phyloP scores from a whole-genome alignment of 2,113 vertebrate genomes.

The Oncorhynchus masou region DNA sequence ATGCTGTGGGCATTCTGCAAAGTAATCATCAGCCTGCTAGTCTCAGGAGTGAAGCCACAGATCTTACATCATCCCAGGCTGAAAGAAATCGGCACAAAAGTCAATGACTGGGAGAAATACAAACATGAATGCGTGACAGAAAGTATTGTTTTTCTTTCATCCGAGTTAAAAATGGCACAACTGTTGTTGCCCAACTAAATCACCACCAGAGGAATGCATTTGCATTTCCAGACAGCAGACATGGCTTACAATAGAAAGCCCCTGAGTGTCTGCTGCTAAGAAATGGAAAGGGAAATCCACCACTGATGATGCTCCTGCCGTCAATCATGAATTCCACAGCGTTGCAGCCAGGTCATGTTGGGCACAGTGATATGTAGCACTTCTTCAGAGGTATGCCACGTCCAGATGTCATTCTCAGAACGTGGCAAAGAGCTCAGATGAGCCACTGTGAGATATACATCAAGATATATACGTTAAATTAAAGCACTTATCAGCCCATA shows the following conservation, averaged over 20 bases:
- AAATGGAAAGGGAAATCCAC: conserved; percentile 57
- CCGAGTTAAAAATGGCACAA: conserved; percentile 54
- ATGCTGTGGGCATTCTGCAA: conserved; percentile 41
- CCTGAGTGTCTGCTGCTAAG: no score
- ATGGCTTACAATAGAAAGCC: no score
- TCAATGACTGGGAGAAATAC: no score
- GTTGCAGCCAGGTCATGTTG: conserved; percentile 79
- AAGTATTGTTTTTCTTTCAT: no score
- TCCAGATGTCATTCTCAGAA: conserved; percentile 81
- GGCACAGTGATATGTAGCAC: conserved; percentile 80
- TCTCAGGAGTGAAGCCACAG: no score
- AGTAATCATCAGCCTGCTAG: no score
- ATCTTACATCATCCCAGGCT: conserved; percentile 53
- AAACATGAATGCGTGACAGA: no score
- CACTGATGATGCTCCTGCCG: conserved; percentile 85
- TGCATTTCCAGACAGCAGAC: no score
- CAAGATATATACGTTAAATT: no score
- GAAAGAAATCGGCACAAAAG: neutral
- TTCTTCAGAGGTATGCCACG: conserved; percentile 85
- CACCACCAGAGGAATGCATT: no score
- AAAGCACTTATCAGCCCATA: no score
- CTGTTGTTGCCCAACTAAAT: conserved; percentile 32
- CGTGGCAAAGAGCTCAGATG: conserved; percentile 86
- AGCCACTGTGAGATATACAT: conserved; percentile 65
- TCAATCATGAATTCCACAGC: conserved; percentile 80